Conservation (phyloP, 2,113 vertebrate genomes). For the human region GRCh38 chr4:85808501-85809000, state of each 20-base stretch:
- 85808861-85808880: not conserved
- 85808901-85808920: not conserved
- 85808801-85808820: not conserved
- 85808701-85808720: not conserved
- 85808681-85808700: not conserved
- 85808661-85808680: not conserved
- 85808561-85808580: not conserved
- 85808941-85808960: not conserved
- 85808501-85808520: not conserved
- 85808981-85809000: accelerated
- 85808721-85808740: not conserved
- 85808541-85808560: not conserved
- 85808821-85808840: not conserved
- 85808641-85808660: not conserved
- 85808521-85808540: not conserved
- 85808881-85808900: not conserved
- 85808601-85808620: not conserved
- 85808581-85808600: not conserved
- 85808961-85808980: not conserved
- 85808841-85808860: not conserved
- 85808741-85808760: not conserved
- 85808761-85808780: not conserved
- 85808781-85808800: conserved; percentile 18
- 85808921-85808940: not conserved
- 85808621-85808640: not conserved